phyloP scores from a whole-genome alignment of 2,113 vertebrate genomes.

The Lontra canadensis region DNA sequence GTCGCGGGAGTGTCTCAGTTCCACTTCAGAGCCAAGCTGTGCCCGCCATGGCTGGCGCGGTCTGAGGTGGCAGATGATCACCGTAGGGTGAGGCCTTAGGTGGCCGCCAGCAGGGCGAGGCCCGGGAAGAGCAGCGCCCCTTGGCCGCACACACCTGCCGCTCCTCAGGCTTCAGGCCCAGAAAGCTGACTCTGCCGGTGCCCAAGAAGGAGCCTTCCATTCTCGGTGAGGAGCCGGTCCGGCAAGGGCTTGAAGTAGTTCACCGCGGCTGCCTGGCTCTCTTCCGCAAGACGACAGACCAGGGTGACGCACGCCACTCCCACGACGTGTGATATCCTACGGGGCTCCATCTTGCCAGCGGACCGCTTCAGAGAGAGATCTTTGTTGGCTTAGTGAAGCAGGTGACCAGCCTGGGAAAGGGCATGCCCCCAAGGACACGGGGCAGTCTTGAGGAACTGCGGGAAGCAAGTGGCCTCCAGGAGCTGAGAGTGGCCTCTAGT shows the following conservation, averaged over 20 bases:
- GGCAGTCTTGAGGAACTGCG: neutral
- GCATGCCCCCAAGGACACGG: neutral
- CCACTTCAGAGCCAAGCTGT: constrained; percentile 85
- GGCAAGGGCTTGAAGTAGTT: constrained; percentile 89
- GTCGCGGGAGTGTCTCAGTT: constrained; percentile 84
- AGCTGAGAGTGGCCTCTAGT: neutral
- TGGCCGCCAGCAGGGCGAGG: constrained; percentile 82
- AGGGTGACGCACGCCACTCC: neutral
- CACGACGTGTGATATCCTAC: rapidly evolving
- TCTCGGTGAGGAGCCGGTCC: constrained; percentile 86
- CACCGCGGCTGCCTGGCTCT: constrained; percentile 79
- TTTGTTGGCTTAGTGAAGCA: neutral
- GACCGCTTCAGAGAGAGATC: too few relatives aligned
- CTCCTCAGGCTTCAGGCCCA: constrained; percentile 84
- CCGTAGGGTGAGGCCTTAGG: constrained; percentile 71
- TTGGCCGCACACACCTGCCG: constrained; percentile 80
- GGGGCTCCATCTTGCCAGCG: neutral
- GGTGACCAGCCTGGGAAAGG: rapidly evolving
- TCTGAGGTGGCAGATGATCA: neutral
- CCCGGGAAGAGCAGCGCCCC: constrained; percentile 86
- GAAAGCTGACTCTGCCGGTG: constrained; percentile 81
- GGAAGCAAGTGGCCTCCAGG: neutral
- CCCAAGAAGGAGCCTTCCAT: neutral
- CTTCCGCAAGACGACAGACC: rapidly evolving
- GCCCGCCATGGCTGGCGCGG: constrained; percentile 59